These are phyloP conservation scores for Bubo scandiacus DNA, from an alignment of 2,113 vertebrate species.

Conservation along the genomic window DNA sequence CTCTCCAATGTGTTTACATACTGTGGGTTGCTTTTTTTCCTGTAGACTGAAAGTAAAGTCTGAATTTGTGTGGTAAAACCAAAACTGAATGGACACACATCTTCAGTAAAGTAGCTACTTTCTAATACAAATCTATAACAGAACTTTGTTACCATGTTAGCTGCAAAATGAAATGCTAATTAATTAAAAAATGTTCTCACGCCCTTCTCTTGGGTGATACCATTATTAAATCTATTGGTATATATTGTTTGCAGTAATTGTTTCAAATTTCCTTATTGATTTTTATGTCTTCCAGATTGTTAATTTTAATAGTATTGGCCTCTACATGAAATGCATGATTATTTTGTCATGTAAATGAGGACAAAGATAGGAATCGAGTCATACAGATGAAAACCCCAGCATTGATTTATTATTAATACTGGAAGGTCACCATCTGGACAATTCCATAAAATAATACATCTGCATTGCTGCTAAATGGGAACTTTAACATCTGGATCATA, in stretches of 20 bases:
- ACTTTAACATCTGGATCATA: slow-evolving; percentile 65
- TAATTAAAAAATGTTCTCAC: background rate
- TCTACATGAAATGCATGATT: slow-evolving; percentile 16
- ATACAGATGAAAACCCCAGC: background rate
- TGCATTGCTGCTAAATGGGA: slow-evolving; percentile 49
- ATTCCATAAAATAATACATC: slow-evolving; percentile 51
- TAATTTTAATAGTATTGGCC: slow-evolving; percentile 51
- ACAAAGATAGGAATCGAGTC: background rate
- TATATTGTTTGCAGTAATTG: background rate
- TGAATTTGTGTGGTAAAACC: background rate
- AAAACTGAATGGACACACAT: background rate
- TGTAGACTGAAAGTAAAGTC: background rate
- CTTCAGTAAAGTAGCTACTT: background rate
- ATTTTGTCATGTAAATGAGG: slow-evolving; percentile 31
- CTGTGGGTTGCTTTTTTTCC: background rate
- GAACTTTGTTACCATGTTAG: background rate
- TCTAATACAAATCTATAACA: background rate
- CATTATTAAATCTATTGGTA: background rate
- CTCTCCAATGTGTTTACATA: background rate
- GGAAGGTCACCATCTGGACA: slow-evolving; percentile 70
- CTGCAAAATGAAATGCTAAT: background rate
- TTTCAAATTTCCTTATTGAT: background rate
- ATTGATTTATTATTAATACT: slow-evolving; percentile 58
- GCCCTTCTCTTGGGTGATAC: background rate
- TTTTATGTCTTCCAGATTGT: background rate